phyloP scores from a whole-genome alignment of 37 sponge, comb jelly and placozoan genomes.

The Tethya wilhelma region DNA sequence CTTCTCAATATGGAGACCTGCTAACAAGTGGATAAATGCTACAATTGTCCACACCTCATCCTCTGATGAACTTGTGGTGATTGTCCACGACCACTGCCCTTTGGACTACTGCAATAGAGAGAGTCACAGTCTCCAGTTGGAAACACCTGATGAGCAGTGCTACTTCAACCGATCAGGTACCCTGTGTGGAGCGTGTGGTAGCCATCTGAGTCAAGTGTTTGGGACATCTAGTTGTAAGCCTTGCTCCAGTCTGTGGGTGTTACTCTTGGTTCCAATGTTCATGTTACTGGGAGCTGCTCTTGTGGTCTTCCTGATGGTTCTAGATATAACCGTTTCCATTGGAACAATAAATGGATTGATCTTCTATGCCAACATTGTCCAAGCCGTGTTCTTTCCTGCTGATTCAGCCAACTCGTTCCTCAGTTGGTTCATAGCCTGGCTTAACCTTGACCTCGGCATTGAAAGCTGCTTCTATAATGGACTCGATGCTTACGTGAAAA shows the following conservation, averaged over 20 bases:
- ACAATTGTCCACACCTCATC: too few relatives aligned
- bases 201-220: slow-evolving; percentile 9
- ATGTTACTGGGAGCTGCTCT: slow-evolving; percentile 1
- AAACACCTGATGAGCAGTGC: slow-evolving; percentile 18
- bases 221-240: slow-evolving; percentile 16
- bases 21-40: too few relatives aligned
- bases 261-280: not conserved
- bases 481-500: too few relatives aligned
- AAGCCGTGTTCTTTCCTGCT: not conserved
- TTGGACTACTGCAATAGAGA: slow-evolving; percentile 11
- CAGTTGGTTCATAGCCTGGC: too few relatives aligned
- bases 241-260: slow-evolving; percentile 19
- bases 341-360: too few relatives aligned
- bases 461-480: too few relatives aligned
- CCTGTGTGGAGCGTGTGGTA: slow-evolving; percentile 7
- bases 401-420: not conserved
- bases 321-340: too few relatives aligned
- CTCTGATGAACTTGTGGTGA: not conserved
- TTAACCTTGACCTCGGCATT: not conserved
- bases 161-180: not conserved
- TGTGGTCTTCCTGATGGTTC: too few relatives aligned
- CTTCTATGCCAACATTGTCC: too few relatives aligned
- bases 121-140: not conserved
- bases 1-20: too few relatives aligned
- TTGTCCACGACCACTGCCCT: slow-evolving; percentile 8